Conservation (phyloP, 2,888 invertebrate species). For the Carterocephalus palaemon region DNA sequence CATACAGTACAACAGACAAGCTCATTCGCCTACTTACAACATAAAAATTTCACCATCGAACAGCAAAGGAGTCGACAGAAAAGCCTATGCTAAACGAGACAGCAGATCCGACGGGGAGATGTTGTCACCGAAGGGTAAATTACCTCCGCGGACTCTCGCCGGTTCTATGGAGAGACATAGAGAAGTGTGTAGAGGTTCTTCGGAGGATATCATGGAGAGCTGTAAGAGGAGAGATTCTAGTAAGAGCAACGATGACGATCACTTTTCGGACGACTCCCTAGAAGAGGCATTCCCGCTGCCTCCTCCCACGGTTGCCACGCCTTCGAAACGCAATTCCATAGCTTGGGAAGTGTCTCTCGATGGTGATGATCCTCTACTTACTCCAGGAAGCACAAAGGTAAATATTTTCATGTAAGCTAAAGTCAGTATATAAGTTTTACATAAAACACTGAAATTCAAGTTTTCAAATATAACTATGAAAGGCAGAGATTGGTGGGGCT, state of each 20-base stretch:
- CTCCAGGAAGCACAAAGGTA: conserved; percentile 85
- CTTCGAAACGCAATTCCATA: conserved; percentile 88
- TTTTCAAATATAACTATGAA: too few relatives aligned
- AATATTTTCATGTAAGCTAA: conserved; percentile 1
- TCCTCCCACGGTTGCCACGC: conserved; percentile 74
- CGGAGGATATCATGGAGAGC: conserved; percentile 67
- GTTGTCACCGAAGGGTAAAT: conserved; percentile 72
- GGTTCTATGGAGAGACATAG: conserved; percentile 87
- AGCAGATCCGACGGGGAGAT: conserved; percentile 66
- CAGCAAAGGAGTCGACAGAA: conserved; percentile 57
- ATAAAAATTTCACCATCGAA: conserved; percentile 65
- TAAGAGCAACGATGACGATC: conserved; percentile 71
- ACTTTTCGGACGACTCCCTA: conserved; percentile 90
- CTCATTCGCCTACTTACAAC: conserved; percentile 67
- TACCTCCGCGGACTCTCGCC: conserved; percentile 84
- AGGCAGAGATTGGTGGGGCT: too few relatives aligned
- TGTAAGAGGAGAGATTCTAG: conserved; percentile 56
- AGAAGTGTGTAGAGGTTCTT: conserved; percentile 84
- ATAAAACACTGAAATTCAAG: too few relatives aligned
- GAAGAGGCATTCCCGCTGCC: conserved; percentile 87
- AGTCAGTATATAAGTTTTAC: too few relatives aligned
- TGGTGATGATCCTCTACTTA: conserved; percentile 83
- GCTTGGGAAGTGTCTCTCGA: conserved; percentile 93
- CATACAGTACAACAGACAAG: conserved; percentile 56
- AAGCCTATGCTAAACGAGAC: conserved; percentile 56